Base-by-base conservation (phyloP, 2,888 invertebrate genomes). In the Drosophila atroscutellata region DNA sequence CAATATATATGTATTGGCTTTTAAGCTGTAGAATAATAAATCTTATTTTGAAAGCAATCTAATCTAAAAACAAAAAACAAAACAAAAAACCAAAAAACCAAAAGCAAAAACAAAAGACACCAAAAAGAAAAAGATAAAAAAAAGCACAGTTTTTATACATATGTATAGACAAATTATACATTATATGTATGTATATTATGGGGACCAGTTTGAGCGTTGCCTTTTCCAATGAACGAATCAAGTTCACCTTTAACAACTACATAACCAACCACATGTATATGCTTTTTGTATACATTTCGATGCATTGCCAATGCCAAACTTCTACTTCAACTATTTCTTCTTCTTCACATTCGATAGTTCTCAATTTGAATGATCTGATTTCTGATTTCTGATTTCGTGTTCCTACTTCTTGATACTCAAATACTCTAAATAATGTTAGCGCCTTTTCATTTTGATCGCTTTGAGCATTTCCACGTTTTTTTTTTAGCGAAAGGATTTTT, bases 131-230 rank as follows among this genome's bases (percentile, higher is more conserved):
- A 0, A 26, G 0, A 3, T 0, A 15, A 24, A 24, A 42, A 30
- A 50, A 37, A 57, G 50, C 75, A 64, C 76, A 64, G 70, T 28
- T 66, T 15, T 18, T 24, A 36, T 26, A 54, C 54, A 51, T 55
- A 55, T 28, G 37, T 57, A 54, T 68, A 64, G 54, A 57, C 28
- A 39, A 72, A 63, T 49, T 62, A 61, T 52, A 69, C 47, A 72
- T 52, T 55, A 64, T 61, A 72, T 54, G 51, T 72, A 68, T 45
- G 73, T 68, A 70, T 80, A 83, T 75, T 78, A 77, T 75, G 82
- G 85, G 85, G 85, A 89, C 85, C 85, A 86, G 85, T 77, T 87
- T 75, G 82, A 87, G 75, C 85, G 82, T 80, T 89, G 87, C 72
- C 80, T 87, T 85, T 74, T 42, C 50, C 54, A 55, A 66, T 62